Percentiles rank a stretch among this genome's conserved stretches.
Evolutionary conservation across 2,113 vertebrate species (phyloP).

Genomic region (Pristiophorus japonicus): DNA sequence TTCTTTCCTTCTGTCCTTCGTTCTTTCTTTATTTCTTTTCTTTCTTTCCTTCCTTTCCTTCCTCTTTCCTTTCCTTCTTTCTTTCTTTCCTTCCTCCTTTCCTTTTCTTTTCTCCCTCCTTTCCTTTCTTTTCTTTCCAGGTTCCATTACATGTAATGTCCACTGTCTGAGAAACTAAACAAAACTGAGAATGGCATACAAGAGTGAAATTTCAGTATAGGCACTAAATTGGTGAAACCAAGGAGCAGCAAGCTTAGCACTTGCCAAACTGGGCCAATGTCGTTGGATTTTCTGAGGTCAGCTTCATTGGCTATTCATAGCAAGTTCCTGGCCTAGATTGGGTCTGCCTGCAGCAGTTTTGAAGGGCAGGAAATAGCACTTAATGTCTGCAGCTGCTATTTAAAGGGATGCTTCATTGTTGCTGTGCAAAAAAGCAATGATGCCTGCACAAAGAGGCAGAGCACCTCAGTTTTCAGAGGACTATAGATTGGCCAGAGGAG

Average conservation of each 20-base stretch:
- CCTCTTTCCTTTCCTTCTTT: background rate
- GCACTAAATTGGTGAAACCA: background rate
- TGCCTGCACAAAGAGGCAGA: background rate
- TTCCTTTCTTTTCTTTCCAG: background rate
- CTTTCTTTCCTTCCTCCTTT: background rate
- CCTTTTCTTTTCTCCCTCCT: too few relatives aligned
- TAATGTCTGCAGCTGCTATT: background rate
- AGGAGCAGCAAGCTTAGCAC: background rate
- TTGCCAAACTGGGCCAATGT: conserved; percentile 31
- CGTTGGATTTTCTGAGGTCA: conserved; percentile 27
- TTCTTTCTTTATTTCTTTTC: too few relatives aligned
- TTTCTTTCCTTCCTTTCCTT: background rate
- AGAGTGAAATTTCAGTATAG: background rate
- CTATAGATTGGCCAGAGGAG: background rate
- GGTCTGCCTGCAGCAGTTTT: conserved; percentile 29
- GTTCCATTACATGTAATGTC: background rate
- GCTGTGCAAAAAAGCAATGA: too few relatives aligned
- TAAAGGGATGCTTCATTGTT: background rate
- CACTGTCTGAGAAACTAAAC: background rate
- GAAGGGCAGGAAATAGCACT: conserved; percentile 20
- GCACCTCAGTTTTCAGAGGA: background rate
- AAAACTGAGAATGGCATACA: background rate
- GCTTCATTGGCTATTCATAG: conserved; percentile 26
- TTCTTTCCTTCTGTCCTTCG: background rate
- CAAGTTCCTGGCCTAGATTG: conserved; percentile 30